Percentiles rank a stretch among this genome's conserved stretches.
Evolutionary conservation across 2,888 invertebrate species (phyloP).

Genomic region (Strigamia transsilvanica): DNA sequence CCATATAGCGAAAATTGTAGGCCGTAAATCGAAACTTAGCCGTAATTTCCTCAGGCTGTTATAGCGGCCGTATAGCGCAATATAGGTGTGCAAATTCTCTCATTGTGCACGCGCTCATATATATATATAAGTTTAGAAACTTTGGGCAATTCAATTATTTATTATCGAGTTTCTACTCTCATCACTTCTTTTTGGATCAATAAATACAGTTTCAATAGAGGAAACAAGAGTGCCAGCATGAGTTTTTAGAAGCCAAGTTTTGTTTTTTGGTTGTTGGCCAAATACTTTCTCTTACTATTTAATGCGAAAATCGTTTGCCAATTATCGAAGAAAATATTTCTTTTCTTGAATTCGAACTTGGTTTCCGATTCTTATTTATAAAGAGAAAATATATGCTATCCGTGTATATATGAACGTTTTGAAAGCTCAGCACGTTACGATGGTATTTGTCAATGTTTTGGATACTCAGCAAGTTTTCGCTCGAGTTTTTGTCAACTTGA

Average conservation of each 20-base stretch:
- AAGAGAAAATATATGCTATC: neutral
- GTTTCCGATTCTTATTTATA: neutral
- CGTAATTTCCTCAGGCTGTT: too few species aligned
- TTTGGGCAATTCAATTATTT: neutral
- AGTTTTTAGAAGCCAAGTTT: slow-evolving; percentile 20
- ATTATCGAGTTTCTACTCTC: slow-evolving; percentile 19
- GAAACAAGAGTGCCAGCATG: slow-evolving; percentile 13
- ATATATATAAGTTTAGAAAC: neutral
- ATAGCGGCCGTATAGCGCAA: too few species aligned
- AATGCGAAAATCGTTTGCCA: neutral
- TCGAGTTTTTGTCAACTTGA: slow-evolving; percentile 20
- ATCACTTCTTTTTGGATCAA: neutral
- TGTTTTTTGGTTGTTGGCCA: slow-evolving; percentile 28
- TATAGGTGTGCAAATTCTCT: too few species aligned
- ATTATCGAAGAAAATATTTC: neutral
- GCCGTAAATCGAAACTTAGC: too few species aligned
- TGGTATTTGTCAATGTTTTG: slow-evolving; percentile 24
- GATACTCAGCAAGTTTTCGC: slow-evolving; percentile 23
- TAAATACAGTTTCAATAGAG: neutral
- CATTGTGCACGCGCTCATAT: too few species aligned
- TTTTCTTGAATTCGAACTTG: neutral
- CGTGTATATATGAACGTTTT: neutral
- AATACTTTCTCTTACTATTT: slow-evolving; percentile 30
- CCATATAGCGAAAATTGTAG: too few species aligned
- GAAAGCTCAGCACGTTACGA: neutral